These are phyloP conservation scores for Sebastes steindachneri DNA, from an alignment of 2,797 vertebrate species.

Conservation along the genomic window DNA sequence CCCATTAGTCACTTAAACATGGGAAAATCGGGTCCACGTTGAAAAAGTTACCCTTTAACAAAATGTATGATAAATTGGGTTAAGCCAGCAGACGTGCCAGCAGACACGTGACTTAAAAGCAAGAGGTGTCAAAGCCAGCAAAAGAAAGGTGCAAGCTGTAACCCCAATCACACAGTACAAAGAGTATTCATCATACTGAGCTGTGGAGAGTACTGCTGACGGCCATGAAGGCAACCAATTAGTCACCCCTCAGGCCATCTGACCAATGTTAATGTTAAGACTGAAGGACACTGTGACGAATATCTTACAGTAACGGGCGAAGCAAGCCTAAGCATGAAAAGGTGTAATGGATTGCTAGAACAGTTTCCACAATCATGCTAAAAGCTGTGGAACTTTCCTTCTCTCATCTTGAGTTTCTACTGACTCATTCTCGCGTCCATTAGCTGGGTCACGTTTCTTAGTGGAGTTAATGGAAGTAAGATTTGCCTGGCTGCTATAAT, in stretches of 20 bases:
- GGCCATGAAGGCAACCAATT: not conserved
- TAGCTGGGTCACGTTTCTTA: conserved; percentile 50
- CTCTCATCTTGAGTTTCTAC: conserved; percentile 8
- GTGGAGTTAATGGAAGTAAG: conserved; percentile 46
- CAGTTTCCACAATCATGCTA: not conserved
- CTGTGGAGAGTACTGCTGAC: not conserved
- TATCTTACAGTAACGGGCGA: not conserved
- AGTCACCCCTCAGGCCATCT: not conserved
- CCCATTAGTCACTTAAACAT: no score
- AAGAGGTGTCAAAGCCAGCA: not conserved
- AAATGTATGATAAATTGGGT: not conserved
- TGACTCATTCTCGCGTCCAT: conserved; percentile 13
- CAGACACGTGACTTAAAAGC: not conserved
- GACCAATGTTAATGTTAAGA: not conserved
- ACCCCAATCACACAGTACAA: not conserved
- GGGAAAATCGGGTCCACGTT: no score
- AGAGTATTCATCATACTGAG: not conserved
- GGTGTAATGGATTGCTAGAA: not conserved
- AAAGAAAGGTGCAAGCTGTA: not conserved
- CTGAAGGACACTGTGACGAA: not conserved
- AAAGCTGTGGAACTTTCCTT: conserved; percentile 2
- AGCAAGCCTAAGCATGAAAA: not conserved
- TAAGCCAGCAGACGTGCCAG: not conserved
- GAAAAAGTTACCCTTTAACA: not conserved
- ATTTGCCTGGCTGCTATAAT: conserved; percentile 68